These are phyloP conservation scores for Aselliscus stoliczkanus DNA, from an alignment of 2,797 vertebrate species.

Conservation along the genomic window DNA sequence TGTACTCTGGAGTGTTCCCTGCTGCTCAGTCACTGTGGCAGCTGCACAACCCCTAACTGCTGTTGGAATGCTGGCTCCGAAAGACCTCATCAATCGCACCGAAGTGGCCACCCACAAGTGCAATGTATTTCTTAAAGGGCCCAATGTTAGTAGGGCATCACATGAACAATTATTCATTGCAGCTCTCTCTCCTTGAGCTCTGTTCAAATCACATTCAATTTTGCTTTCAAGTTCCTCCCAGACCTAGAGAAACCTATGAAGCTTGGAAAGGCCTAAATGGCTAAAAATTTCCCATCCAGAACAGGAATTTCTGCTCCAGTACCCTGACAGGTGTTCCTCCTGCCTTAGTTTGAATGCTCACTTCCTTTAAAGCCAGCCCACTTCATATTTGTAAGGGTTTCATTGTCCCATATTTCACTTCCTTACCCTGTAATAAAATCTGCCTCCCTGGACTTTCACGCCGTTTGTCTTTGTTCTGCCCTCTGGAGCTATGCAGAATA, in stretches of 20 bases:
- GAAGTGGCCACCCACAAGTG: neutral
- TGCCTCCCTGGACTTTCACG: neutral
- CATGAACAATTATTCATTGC: neutral
- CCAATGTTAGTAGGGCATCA: neutral
- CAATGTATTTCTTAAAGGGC: neutral
- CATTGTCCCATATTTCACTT: neutral
- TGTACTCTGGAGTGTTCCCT: neutral
- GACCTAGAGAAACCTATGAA: neutral
- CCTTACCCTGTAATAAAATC: neutral
- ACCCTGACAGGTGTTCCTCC: neutral
- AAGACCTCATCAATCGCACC: neutral
- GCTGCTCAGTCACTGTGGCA: slow-evolving; percentile 49
- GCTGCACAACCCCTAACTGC: neutral
- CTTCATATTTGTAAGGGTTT: slow-evolving; percentile 12
- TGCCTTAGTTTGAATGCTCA: neutral
- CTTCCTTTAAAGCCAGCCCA: neutral
- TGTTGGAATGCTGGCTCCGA: neutral
- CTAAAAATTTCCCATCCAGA: neutral
- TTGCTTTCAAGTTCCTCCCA: neutral
- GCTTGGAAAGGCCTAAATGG: neutral
- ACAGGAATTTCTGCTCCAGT: neutral
- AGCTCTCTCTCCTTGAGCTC: neutral
- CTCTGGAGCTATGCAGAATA: neutral
- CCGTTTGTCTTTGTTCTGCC: neutral
- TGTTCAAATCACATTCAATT: slow-evolving; percentile 4